Percentiles rank a stretch among this genome's conserved stretches.
phyloP scores from a whole-genome alignment of 2,888 invertebrate genomes.

The Yponomeuta evonymella region DNA sequence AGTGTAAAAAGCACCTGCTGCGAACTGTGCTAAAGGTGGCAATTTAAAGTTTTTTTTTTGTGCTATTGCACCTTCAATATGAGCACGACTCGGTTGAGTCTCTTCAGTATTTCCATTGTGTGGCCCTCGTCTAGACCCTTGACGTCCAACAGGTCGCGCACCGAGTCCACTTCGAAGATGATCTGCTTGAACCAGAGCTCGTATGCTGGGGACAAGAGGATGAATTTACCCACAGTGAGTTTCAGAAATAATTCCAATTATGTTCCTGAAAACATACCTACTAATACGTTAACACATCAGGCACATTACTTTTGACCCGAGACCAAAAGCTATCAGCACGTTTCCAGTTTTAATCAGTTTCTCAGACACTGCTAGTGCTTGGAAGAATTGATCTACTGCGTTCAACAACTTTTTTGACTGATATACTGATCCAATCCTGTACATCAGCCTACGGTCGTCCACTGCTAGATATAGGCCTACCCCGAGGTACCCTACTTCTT shows the following conservation, averaged over 20 bases:
- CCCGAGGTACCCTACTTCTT: too few species aligned
- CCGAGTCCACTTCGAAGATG: slow-evolving; percentile 96
- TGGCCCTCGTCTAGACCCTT: slow-evolving; percentile 90
- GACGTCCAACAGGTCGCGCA: slow-evolving; percentile 85
- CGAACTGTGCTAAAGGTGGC: too few species aligned
- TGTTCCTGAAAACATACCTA: too few species aligned
- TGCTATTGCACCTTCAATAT: slow-evolving; percentile 85
- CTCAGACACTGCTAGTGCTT: background rate
- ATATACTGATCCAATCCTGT: too few species aligned
- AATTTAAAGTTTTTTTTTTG: background rate
- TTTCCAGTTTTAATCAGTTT: background rate
- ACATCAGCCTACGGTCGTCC: too few species aligned
- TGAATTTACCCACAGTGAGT: too few species aligned
- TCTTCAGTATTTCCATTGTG: slow-evolving; percentile 93
- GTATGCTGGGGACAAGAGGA: slow-evolving; percentile 82
- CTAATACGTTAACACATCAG: background rate
- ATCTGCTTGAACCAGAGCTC: slow-evolving; percentile 99
- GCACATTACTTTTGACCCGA: background rate
- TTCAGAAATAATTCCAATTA: too few species aligned
- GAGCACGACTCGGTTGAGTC: slow-evolving; percentile 92
- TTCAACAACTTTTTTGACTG: too few species aligned
- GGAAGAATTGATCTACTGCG: too few species aligned
- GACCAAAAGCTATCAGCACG: background rate
- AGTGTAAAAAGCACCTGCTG: too few species aligned
- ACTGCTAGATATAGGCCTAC: too few species aligned